Percentiles rank a stretch among this genome's conserved stretches.
Evolutionary conservation across 2,797 vertebrate species (phyloP).

Genomic region (Champsocephalus esox): DNA sequence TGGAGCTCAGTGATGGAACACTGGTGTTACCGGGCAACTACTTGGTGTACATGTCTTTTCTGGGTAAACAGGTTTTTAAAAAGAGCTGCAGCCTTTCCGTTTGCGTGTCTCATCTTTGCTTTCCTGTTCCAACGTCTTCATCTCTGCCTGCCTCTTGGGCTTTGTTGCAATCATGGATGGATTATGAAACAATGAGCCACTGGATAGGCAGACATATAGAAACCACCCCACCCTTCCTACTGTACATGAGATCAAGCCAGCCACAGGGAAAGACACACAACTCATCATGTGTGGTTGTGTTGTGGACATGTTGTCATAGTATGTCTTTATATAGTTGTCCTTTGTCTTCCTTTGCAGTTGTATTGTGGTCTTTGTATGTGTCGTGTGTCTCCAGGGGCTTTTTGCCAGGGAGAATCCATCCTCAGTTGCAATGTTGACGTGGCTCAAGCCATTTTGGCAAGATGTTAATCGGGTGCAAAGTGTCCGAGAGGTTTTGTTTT

Average conservation of each 20-base stretch:
- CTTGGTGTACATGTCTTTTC: background rate
- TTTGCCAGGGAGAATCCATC: background rate
- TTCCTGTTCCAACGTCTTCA: background rate
- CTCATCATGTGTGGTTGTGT: rapidly evolving
- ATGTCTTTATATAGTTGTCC: background rate
- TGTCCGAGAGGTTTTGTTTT: conserved; percentile 16
- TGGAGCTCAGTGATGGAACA: background rate
- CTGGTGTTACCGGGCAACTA: background rate
- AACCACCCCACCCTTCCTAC: too few relatives aligned
- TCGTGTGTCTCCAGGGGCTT: background rate
- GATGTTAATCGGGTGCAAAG: background rate
- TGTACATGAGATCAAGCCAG: background rate
- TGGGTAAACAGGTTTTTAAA: background rate
- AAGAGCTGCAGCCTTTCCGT: background rate
- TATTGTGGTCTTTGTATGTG: background rate
- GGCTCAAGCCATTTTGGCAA: background rate
- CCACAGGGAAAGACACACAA: background rate
- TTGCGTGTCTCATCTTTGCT: background rate
- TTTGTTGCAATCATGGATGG: conserved; percentile 10
- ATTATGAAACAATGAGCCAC: background rate
- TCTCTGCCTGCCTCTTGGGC: conserved; percentile 4
- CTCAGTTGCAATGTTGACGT: background rate
- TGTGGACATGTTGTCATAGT: background rate
- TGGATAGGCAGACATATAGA: background rate
- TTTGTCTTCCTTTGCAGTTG: background rate